Conservation (phyloP, 2,888 invertebrate species). For the Xanthia icteritia region DNA sequence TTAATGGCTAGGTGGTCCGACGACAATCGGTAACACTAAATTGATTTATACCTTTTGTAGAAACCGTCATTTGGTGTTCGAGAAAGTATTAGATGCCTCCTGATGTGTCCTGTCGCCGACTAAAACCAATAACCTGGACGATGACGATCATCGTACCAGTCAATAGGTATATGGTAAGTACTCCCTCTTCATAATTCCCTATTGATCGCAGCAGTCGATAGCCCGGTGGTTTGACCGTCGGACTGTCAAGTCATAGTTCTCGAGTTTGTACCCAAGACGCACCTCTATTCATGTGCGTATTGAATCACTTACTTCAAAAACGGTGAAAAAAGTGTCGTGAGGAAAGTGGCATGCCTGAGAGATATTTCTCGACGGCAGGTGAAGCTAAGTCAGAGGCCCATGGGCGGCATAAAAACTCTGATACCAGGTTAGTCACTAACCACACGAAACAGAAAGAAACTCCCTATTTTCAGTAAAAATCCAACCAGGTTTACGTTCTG, state of each 20-base stretch:
- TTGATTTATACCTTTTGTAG: conserved; percentile 19
- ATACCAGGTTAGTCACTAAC: too few species aligned
- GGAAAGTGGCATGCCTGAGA: too few species aligned
- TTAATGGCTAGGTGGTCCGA: conserved; percentile 36
- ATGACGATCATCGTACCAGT: not conserved
- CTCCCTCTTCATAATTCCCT: not conserved
- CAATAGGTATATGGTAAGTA: not conserved
- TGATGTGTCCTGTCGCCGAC: not conserved
- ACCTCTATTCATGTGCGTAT: too few species aligned
- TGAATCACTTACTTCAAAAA: too few species aligned
- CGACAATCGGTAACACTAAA: conserved; percentile 13
- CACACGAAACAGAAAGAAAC: not conserved
- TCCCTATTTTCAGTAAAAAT: not conserved
- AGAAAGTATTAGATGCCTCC: not conserved
- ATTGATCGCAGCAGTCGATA: too few species aligned
- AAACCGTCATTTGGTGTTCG: not conserved
- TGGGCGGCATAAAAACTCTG: too few species aligned
- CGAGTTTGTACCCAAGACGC: too few species aligned
- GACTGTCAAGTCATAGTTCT: too few species aligned
- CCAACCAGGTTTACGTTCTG: not conserved
- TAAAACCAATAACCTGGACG: not conserved
- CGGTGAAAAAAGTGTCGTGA: too few species aligned
- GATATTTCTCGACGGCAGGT: too few species aligned
- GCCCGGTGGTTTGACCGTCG: too few species aligned
- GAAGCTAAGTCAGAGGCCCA: too few species aligned